A percentile compares a stretch with the other conserved stretches of the same genome.
Evolutionary conservation across 2,797 vertebrate genomes (phyloP).

Genomic region (Lemur catta): DNA sequence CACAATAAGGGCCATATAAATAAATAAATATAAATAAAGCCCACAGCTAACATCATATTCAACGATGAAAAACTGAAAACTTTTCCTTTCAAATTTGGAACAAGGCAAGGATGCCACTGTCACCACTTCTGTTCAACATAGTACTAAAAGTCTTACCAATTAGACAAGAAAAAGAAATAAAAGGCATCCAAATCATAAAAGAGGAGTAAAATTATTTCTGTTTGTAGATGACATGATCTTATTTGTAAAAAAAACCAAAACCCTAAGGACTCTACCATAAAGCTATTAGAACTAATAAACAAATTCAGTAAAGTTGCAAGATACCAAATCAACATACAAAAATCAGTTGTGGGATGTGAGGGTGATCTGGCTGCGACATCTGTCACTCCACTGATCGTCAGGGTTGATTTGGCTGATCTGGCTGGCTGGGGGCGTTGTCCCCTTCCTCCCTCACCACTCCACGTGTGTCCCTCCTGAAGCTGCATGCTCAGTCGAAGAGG

Average conservation of each 20-base stretch:
- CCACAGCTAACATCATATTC: not conserved
- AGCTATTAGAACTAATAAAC: not conserved
- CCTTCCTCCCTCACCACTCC: no score
- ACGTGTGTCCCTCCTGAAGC: no score
- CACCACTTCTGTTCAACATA: not conserved
- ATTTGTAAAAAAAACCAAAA: not conserved
- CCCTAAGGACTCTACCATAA: not conserved
- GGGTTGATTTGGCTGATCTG: no score
- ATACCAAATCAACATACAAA: not conserved
- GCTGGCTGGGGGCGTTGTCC: no score
- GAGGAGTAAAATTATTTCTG: not conserved
- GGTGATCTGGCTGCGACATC: no score
- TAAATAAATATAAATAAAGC: not conserved
- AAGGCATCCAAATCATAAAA: not conserved
- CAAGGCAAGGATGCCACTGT: not conserved
- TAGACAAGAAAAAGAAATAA: not conserved
- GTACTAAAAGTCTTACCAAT: not conserved
- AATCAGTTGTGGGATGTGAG: not conserved
- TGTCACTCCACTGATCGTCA: no score
- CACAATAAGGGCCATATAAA: not conserved
- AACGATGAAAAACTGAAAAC: not conserved
- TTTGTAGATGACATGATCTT: not conserved
- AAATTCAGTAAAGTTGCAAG: not conserved
- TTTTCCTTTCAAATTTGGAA: not conserved
- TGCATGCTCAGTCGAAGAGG: no score